Conservation (phyloP, 2,888 invertebrate species). For the Drosophila putrida region DNA sequence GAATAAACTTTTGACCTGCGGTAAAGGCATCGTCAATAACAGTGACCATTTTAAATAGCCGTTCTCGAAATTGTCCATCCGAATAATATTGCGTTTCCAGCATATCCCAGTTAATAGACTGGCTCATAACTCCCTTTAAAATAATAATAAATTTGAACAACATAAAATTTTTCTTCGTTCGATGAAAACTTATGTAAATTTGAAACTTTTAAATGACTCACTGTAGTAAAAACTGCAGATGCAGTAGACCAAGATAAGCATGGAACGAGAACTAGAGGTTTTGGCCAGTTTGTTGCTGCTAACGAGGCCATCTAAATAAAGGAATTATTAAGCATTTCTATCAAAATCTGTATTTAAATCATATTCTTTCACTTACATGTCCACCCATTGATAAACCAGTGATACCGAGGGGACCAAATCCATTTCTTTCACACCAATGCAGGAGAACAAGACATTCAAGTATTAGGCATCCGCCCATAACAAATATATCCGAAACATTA, state of each 20-base stretch:
- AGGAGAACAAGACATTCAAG: constrained; percentile 96
- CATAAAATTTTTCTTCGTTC: too few relatives aligned
- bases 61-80: constrained; percentile 92
- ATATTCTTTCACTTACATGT: constrained; percentile 89
- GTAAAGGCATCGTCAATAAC: constrained; percentile 90
- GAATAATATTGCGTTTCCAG: constrained; percentile 94
- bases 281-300: constrained; percentile 98
- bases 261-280: constrained; percentile 96
- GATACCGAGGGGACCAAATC: constrained; percentile 96
- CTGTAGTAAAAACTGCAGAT: constrained; percentile 96
- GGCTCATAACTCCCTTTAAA: constrained; percentile 95
- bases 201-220: constrained; percentile 79
- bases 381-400: constrained; percentile 99
- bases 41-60: constrained; percentile 94
- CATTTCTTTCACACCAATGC: constrained; percentile 96
- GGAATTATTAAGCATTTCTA: background rate
- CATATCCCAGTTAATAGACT: constrained; percentile 97
- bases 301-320: constrained; percentile 96
- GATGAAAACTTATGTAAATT: background rate
- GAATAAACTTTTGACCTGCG: constrained; percentile 91
- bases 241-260: constrained; percentile 99
- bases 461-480: constrained; percentile 99
- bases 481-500: constrained; percentile 98
- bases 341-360: background rate
- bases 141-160: background rate